A percentile compares a stretch with the other conserved stretches of the same genome.
These are phyloP conservation scores for Tipula unca DNA, from an alignment of 2,888 invertebrate species.

Conservation along the genomic window DNA sequence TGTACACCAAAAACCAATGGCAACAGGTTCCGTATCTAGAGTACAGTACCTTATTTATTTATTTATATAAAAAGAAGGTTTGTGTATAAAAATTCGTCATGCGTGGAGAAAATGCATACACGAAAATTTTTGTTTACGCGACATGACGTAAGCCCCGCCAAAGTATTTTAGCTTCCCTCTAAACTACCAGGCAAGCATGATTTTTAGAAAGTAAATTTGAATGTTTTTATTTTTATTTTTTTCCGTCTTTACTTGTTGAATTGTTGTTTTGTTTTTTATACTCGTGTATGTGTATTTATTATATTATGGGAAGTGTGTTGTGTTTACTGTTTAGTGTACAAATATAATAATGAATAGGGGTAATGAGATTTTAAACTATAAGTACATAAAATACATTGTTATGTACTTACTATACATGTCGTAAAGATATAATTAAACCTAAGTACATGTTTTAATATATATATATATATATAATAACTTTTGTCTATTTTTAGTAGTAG, in stretches of 20 bases:
- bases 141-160: conserved; percentile 38
- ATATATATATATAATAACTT: too few species aligned
- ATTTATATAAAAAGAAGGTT: background rate
- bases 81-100: background rate
- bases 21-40: background rate
- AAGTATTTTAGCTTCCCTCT: conserved; percentile 44
- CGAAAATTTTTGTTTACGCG: background rate
- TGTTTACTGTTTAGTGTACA: background rate
- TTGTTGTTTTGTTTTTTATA: background rate
- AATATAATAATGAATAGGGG: background rate
- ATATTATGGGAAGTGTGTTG: background rate
- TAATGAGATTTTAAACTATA: background rate
- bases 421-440: background rate
- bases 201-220: conserved; percentile 24
- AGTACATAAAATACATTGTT: background rate
- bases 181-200: conserved; percentile 39
- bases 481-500: background rate
- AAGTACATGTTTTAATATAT: background rate
- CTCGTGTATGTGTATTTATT: background rate
- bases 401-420: background rate
- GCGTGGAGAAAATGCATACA: background rate
- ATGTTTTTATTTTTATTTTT: background rate
- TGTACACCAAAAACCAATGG: background rate
- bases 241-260: background rate
- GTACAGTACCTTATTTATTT: too few species aligned